Percentiles rank a stretch among this genome's conserved stretches.
These are phyloP conservation scores for Bombus affinis DNA, from an alignment of 1,140 invertebrate genomes.

Conservation along the genomic window DNA sequence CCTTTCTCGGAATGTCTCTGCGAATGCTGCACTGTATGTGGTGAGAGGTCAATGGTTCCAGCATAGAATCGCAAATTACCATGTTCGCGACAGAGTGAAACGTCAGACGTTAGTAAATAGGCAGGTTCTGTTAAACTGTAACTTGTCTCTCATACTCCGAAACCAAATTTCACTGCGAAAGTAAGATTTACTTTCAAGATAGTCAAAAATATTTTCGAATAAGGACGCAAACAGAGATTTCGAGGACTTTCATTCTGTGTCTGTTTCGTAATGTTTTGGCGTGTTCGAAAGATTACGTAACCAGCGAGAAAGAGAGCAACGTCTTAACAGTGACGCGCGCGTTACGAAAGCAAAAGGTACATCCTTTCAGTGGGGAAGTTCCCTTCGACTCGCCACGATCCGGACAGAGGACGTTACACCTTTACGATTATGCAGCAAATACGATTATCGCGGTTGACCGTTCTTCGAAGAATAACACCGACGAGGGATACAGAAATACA, in stretches of 20 bases:
- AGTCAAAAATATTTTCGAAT: background rate
- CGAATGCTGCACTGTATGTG: background rate
- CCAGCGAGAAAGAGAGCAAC: background rate
- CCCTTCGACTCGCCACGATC: background rate
- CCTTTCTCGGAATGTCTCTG: background rate
- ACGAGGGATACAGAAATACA: background rate
- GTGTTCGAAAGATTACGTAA: background rate
- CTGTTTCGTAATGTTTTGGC: background rate
- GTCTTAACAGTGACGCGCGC: conserved; percentile 5
- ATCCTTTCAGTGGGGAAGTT: background rate
- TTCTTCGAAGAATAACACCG: conserved; percentile 18
- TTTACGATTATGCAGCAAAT: conserved; percentile 20
- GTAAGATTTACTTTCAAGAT: background rate
- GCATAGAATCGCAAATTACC: background rate
- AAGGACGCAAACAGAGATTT: background rate
- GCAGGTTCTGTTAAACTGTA: background rate
- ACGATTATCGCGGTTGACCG: conserved; percentile 41
- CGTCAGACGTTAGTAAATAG: background rate
- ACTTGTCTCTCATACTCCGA: no score
- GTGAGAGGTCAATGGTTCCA: background rate
- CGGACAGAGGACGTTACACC: conserved; percentile 2
- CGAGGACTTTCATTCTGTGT: no score
- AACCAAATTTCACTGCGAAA: background rate
- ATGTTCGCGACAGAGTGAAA: no score
- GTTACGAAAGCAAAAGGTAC: conserved; percentile 12